A percentile compares a stretch with the other conserved stretches of the same genome.
These are phyloP conservation scores for Agonum fuliginosum DNA, from an alignment of 2,888 invertebrate species.

Conservation along the genomic window DNA sequence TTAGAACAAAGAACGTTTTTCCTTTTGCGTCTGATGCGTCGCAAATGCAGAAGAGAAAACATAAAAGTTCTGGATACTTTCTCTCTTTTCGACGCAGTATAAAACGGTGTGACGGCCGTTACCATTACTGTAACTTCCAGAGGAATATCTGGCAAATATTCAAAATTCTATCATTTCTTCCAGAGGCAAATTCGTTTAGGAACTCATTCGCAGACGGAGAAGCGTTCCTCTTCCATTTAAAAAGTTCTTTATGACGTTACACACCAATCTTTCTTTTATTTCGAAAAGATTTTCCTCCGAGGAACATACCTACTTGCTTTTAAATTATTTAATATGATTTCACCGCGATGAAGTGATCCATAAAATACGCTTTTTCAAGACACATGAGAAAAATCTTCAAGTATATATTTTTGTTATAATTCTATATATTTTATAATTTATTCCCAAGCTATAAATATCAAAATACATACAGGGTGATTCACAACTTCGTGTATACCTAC, in stretches of 20 bases:
- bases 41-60: no score
- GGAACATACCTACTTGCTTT: conserved; percentile 19
- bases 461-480: no score
- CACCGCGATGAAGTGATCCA: background rate
- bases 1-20: conserved; percentile 6
- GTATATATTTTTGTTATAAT: no score
- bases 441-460: no score
- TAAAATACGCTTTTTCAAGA: background rate
- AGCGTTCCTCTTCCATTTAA: conserved; percentile 30
- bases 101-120: background rate
- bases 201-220: conserved; percentile 46
- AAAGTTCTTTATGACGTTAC: conserved; percentile 37
- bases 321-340: conserved; percentile 40
- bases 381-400: no score
- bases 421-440: no score
- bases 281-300: conserved; percentile 4
- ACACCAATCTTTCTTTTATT: conserved; percentile 38
- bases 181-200: conserved; percentile 51
- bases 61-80: conserved; percentile 4
- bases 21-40: conserved; percentile 9
- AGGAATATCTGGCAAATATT: conserved; percentile 54
- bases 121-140: conserved; percentile 47
- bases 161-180: conserved; percentile 51
- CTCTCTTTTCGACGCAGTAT: conserved; percentile 5
- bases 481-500: no score